Evolutionary conservation across 1,140 invertebrate genomes (phyloP).

Genomic region (Bombus vancouverensis): DNA sequence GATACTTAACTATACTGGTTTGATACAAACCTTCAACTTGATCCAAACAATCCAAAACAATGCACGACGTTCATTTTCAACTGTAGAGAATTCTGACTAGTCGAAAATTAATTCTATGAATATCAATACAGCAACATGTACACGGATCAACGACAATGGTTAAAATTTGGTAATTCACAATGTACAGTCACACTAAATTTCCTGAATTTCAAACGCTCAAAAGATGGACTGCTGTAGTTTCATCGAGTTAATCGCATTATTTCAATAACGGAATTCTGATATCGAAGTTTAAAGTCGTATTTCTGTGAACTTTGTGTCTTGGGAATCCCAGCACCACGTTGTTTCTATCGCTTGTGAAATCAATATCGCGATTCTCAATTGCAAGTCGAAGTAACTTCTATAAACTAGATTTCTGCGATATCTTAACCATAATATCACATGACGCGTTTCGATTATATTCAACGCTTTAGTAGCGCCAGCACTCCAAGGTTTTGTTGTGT

Average conservation of each 20-base stretch:
- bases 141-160: too few relatives aligned
- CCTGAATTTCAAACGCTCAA: background rate
- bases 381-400: background rate
- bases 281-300: background rate
- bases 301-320: background rate
- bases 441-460: background rate
- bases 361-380: conserved; percentile 10
- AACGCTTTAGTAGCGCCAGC: too few relatives aligned
- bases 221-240: too few relatives aligned
- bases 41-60: too few relatives aligned
- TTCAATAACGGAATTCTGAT: background rate
- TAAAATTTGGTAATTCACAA: too few relatives aligned
- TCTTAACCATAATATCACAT: too few relatives aligned
- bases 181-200: background rate
- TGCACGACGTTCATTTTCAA: too few relatives aligned
- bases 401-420: background rate
- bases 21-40: too few relatives aligned
- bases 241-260: background rate
- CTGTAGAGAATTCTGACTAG: too few relatives aligned
- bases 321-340: background rate
- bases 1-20: too few relatives aligned
- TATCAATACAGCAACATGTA: too few relatives aligned
- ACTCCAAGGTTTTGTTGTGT: background rate
- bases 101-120: background rate
- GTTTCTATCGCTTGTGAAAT: background rate